phyloP scores from a whole-genome alignment of 92 coral and sea anemone species.

The Blastomussa wellsi region DNA sequence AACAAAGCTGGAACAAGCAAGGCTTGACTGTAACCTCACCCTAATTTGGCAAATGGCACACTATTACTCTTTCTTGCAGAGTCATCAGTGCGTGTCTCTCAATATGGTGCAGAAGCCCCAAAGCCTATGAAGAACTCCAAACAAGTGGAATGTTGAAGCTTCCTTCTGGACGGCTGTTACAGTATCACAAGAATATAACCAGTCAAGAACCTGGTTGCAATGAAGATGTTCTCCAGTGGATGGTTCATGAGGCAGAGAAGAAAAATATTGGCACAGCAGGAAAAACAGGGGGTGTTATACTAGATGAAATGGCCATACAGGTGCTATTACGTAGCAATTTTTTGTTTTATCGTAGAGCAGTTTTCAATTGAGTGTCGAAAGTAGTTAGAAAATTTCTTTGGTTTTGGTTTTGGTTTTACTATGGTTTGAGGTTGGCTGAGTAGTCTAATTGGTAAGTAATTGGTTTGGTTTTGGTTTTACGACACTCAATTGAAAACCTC shows the following conservation, averaged over 20 bases:
- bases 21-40: not conserved
- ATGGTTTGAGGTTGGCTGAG: no score
- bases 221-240: slow-evolving; percentile 44
- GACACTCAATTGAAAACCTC: no score
- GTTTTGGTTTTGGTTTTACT: no score
- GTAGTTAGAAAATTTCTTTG: no score
- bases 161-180: slow-evolving; percentile 50
- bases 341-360: not conserved
- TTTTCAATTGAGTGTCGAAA: not conserved
- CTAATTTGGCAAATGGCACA: no score
- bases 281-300: slow-evolving; percentile 52
- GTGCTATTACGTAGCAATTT: slow-evolving; percentile 9
- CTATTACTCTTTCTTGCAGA: slow-evolving; percentile 21
- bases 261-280: slow-evolving; percentile 37
- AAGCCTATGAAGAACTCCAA: slow-evolving; percentile 50
- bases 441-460: no score
- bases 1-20: not conserved
- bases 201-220: slow-evolving; percentile 40
- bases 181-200: slow-evolving; percentile 49
- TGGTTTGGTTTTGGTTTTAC: no score
- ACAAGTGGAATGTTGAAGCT: slow-evolving; percentile 48
- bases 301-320: slow-evolving; percentile 68
- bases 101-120: slow-evolving; percentile 61
- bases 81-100: slow-evolving; percentile 52
- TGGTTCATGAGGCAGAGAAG: slow-evolving; percentile 50